Evolutionary conservation across 2,888 invertebrate species (phyloP), one percentile per base, ranked within the genome.

Genomic region (Dasysyrphus tricinctus): DNA sequence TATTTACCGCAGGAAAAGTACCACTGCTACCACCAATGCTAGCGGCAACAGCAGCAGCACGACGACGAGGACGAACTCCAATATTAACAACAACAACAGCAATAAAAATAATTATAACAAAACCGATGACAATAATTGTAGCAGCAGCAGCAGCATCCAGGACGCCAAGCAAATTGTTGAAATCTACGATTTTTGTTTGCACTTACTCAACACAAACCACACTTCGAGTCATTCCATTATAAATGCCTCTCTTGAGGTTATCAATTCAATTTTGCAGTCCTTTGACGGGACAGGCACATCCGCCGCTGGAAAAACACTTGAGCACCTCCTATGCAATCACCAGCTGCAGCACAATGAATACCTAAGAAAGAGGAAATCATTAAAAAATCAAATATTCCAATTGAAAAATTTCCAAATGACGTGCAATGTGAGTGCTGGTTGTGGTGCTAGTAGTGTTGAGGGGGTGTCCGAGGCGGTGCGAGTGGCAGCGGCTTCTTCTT

Each of bases 171-270:
- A 92, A 91, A 91, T 93, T 88, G 90, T 94, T 88, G 93, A 97
- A 95, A 93, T 97, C 42, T 97, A 96, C 91, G 96, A 96, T 92
- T 93, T 97, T 78, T 96, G 96, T 91, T 92, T 97, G 70, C 93
- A 95, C 90, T 96, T 96, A 92, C 93, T 95, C 77, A 93, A 94
- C 59, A 95, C 95, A 92, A 93, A 95, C 78, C 93, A 94, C 34
- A 95, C 95, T 89, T 92, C 93, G 8, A 97, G 98, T 92, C 98
- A 98, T 92, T 98, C 98, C 92, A 95, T 98, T 79, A 95, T 97
- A 89, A 98, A 98, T 90, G 95, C 97, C 1, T 95, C 97, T 19
- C 94, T 98, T 91, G 98, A 99, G 92, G 92, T 92, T 88, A 91
- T 93, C 88, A 92, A 91, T 90, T 90, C 92, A 81, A 91, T 93